Percentiles rank a stretch among this genome's conserved stretches.
Evolutionary conservation across 2,888 invertebrate genomes (phyloP).

Genomic region (Exephanes ischioxanthus): DNA sequence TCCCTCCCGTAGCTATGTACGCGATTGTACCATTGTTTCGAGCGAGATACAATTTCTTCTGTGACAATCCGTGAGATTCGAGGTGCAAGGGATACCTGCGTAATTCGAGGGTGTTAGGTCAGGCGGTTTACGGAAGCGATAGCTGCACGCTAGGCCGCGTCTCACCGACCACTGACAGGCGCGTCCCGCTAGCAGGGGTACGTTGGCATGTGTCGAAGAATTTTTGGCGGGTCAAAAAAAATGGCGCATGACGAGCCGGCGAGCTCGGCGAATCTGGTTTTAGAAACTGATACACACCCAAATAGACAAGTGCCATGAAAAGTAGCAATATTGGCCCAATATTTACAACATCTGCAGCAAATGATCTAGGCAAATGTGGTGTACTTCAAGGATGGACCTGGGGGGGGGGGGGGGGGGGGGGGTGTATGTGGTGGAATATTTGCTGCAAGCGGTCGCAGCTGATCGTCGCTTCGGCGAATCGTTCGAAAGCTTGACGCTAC

Average conservation of each 20-base stretch:
- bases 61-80: not conserved
- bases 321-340: no score
- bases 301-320: no score
- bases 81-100: not conserved
- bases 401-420: no score
- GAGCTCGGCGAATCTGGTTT: no score
- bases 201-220: constrained; percentile 29
- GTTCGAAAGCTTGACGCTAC: no score
- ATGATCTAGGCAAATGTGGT: no score
- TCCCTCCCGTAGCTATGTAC: constrained; percentile 18
- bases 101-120: not conserved
- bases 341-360: no score
- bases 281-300: no score
- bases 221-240: not conserved
- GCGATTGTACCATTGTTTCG: constrained; percentile 31
- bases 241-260: not conserved
- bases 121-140: not conserved
- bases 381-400: no score
- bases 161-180: constrained; percentile 23
- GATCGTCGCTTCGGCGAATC: no score
- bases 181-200: not conserved
- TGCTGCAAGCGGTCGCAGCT: no score
- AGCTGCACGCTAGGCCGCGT: constrained; percentile 13
- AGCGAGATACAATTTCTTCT: constrained; percentile 29
- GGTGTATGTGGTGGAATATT: no score